Evolutionary conservation across 2,113 vertebrate species (phyloP), one percentile per base, ranked within the genome.

Genomic region (Arizona elegans): DNA sequence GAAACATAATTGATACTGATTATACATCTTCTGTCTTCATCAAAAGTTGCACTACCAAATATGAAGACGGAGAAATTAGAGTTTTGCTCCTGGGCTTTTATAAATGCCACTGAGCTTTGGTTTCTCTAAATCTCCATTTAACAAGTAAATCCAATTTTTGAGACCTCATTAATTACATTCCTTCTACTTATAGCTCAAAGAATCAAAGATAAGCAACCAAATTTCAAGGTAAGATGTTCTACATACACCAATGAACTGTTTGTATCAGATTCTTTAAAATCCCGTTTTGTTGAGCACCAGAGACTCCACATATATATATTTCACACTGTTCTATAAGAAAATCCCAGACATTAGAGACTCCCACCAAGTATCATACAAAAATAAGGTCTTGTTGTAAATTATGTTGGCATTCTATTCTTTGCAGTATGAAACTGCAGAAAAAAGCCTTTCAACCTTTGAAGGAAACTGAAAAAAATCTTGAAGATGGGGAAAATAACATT

Each of bases 301-400:
- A 94, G 94, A 93, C 94, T 95, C 33, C 17, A 43, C 33, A 54
- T 23, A 52, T 93, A 94, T 86, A 94, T 59, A n/a, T 93, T 90
- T 92, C 43, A 15, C 13, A 10, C 93, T 92, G 91, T 90, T 52
- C 13, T 0, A 38, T 95, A 92, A 88, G 24, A 15, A 92, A 59
- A 95, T 70, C 88, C 94, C 86, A n/a, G 58, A 38, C 92, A 81
- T 91, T 93, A 56, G 17, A 12, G 47, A 87, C 81, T 93, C 91
- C 93, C 92, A 92, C 85, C 70, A 29, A 6, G 89, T 93, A 92
- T 93, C 92, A 95, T 96, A 91, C 53, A 94, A 93, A 96, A 95
- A 81, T 0, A 52, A 93, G n/a, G 1, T 95, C 86, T 94, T 94
- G 56, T 95, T 93, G 81, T 92, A 94, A 86, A 92, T 70, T 92